These are phyloP conservation scores for Zalophus californianus DNA, from an alignment of 2,797 vertebrate species.

Conservation along the genomic window DNA sequence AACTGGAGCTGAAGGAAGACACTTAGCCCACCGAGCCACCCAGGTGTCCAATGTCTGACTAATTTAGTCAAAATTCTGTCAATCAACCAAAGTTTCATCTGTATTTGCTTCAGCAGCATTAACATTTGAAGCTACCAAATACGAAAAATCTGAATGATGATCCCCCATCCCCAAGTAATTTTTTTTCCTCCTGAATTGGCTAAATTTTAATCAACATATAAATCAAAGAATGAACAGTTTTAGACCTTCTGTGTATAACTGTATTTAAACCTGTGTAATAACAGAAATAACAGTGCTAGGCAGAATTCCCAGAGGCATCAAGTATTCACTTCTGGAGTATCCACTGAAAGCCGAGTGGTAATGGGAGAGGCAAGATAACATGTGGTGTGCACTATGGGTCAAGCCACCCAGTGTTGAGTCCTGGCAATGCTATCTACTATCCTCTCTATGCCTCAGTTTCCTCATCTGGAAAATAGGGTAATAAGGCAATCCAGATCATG, in stretches of 20 bases:
- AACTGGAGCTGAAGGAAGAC: not conserved
- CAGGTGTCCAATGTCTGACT: not conserved
- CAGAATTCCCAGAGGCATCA: not conserved
- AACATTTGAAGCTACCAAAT: not conserved
- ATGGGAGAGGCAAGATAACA: not conserved
- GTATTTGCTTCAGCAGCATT: constrained; percentile 16
- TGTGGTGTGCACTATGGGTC: not conserved
- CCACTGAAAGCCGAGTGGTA: not conserved
- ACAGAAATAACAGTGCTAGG: not conserved
- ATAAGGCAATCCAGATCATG: not conserved
- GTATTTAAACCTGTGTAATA: not conserved
- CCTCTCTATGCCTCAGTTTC: not conserved
- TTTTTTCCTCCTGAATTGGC: not conserved
- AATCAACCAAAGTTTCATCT: not conserved
- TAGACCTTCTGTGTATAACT: not conserved
- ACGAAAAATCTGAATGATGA: not conserved
- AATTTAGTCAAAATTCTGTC: constrained; percentile 10
- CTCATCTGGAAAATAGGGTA: not conserved
- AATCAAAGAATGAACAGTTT: not conserved
- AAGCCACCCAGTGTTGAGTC: not conserved
- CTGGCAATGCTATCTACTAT: not conserved
- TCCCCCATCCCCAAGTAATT: not conserved
- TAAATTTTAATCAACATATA: constrained; percentile 40
- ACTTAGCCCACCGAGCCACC: too few species aligned
- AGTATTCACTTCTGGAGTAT: not conserved